These are phyloP conservation scores for Trematomus bernacchii DNA, from an alignment of 2,797 vertebrate species.

Conservation along the genomic window DNA sequence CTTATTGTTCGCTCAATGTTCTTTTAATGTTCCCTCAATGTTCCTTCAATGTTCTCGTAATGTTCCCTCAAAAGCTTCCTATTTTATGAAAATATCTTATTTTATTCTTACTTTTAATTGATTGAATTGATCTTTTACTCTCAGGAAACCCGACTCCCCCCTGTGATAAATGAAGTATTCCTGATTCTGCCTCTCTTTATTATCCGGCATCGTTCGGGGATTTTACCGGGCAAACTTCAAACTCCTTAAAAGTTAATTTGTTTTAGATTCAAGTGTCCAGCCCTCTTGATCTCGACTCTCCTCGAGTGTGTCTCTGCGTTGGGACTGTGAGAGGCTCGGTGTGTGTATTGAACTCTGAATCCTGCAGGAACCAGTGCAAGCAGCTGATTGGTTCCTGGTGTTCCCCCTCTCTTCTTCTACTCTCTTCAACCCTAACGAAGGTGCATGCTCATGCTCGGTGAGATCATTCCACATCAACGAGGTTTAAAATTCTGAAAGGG, in stretches of 20 bases:
- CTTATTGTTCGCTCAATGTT: too few relatives aligned
- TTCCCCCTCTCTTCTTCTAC: constrained; percentile 8
- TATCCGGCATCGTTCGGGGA: neutral
- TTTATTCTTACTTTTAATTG: too few relatives aligned
- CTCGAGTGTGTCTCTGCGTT: neutral
- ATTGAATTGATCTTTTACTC: too few relatives aligned
- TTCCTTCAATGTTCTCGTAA: too few relatives aligned
- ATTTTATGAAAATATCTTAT: too few relatives aligned
- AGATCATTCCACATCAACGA: constrained; percentile 76
- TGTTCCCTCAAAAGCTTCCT: too few relatives aligned
- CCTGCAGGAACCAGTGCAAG: constrained; percentile 39
- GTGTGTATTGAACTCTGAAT: neutral
- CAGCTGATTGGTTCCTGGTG: constrained; percentile 35
- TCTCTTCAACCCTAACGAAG: constrained; percentile 14
- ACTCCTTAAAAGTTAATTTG: constrained; percentile 4
- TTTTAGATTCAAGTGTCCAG: neutral
- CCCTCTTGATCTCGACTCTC: neutral
- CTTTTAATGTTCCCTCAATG: too few relatives aligned
- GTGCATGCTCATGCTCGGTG: constrained; percentile 62
- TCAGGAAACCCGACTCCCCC: too few relatives aligned
- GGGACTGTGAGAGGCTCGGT: neutral
- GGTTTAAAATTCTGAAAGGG: constrained; percentile 67
- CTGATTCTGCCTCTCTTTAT: neutral
- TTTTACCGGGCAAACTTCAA: neutral
- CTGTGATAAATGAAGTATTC: too few relatives aligned